A percentile compares a stretch with the other conserved stretches of the same genome.
Conservation (phyloP, 1,140 invertebrate genomes). For the Adelges cooleyi region DNA sequence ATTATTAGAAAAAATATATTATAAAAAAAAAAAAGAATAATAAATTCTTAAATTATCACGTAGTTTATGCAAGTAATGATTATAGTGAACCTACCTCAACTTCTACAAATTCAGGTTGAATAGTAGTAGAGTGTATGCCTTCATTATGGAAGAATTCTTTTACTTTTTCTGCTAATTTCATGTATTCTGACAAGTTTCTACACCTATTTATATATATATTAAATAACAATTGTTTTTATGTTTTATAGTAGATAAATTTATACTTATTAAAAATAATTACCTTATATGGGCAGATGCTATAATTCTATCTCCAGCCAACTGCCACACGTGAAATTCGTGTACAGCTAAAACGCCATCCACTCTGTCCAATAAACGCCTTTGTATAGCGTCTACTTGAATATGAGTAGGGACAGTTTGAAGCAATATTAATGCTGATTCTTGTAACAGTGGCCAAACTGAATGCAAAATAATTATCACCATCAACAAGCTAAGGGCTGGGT, state of each 20-base stretch:
- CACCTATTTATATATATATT: constrained; percentile 44
- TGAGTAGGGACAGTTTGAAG: constrained; percentile 86
- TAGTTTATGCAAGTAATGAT: too few species aligned
- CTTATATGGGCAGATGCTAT: constrained; percentile 87
- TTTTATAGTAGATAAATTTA: too few species aligned
- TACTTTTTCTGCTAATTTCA: constrained; percentile 85
- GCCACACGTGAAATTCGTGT: constrained; percentile 92
- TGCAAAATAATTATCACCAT: constrained; percentile 67
- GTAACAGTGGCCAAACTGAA: constrained; percentile 74
- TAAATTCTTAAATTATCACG: too few species aligned
- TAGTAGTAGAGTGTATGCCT: constrained; percentile 82
- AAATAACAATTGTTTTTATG: too few species aligned
- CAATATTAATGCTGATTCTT: constrained; percentile 78
- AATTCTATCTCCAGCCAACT: constrained; percentile 79
- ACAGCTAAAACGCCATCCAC: constrained; percentile 83
- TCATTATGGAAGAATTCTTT: constrained; percentile 93
- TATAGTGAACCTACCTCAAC: constrained; percentile 39
- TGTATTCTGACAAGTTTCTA: constrained; percentile 75
- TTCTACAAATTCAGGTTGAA: constrained; percentile 86
- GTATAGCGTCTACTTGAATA: constrained; percentile 81
- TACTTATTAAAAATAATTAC: constrained; percentile 38
- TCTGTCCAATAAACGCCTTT: constrained; percentile 67
- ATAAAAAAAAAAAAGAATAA: neutral
- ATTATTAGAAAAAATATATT: neutral
- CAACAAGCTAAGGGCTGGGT: constrained; percentile 80